Percentiles rank a stretch among this genome's conserved stretches.
These are phyloP conservation scores for Dolomedes plantarius DNA, from an alignment of 2,888 invertebrate genomes.

Conservation along the genomic window DNA sequence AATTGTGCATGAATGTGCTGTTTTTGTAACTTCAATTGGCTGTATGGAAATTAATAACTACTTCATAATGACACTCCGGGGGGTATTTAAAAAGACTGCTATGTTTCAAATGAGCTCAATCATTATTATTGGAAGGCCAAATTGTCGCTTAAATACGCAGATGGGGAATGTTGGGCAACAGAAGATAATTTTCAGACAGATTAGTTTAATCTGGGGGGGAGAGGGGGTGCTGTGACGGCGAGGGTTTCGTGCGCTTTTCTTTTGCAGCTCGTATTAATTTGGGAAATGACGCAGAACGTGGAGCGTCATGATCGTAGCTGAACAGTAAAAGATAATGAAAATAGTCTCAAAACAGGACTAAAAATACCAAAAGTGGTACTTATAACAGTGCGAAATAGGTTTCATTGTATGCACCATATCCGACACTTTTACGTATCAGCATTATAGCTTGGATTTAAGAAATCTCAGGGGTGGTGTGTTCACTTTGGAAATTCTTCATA, in stretches of 20 bases:
- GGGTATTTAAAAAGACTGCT: constrained; percentile 59
- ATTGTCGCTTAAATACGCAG: constrained; percentile 60
- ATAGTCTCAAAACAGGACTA: neutral
- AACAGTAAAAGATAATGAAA: constrained; percentile 8
- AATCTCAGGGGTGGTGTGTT: neutral
- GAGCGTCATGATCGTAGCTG: neutral
- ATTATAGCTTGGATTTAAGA: neutral
- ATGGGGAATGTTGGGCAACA: constrained; percentile 11
- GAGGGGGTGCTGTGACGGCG: neutral
- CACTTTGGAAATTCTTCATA: neutral
- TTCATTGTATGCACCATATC: neutral
- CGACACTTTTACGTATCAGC: neutral
- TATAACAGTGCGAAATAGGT: neutral
- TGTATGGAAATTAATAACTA: constrained; percentile 58
- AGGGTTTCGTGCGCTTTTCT: neutral
- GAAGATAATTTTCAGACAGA: constrained; percentile 47
- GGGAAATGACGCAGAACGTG: constrained; percentile 41
- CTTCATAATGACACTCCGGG: constrained; percentile 56
- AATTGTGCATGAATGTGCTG: constrained; percentile 17
- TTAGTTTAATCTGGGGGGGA: neutral
- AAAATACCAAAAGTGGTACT: neutral
- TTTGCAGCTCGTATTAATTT: constrained; percentile 24
- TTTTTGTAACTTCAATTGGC: neutral
- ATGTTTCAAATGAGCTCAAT: constrained; percentile 55
- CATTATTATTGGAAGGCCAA: constrained; percentile 55